These are phyloP conservation scores for Mactromeris polynyma DNA, from an alignment of 2,888 invertebrate species.

Conservation along the genomic window DNA sequence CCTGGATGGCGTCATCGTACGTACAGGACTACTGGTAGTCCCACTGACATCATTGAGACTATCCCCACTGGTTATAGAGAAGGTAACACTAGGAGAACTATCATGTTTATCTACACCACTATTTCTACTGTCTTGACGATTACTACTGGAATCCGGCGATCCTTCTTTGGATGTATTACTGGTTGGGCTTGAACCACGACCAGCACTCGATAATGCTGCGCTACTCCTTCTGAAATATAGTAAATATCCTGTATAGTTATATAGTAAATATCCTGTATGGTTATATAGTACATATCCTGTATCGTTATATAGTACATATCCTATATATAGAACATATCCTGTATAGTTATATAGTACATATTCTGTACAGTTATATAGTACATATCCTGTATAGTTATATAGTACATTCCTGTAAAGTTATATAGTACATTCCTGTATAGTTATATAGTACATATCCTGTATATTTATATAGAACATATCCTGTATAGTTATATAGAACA, in stretches of 20 bases:
- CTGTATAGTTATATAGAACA: no score
- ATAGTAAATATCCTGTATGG: no score
- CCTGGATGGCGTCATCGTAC: slow-evolving; percentile 27
- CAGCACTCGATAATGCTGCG: slow-evolving; percentile 16
- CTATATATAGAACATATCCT: no score
- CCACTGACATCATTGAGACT: slow-evolving; percentile 39
- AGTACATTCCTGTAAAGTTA: no score
- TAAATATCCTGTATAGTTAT: not conserved
- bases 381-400: no score
- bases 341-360: no score
- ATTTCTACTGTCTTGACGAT: slow-evolving; percentile 27
- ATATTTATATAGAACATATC: no score
- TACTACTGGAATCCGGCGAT: slow-evolving; percentile 23
- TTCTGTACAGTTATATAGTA: no score
- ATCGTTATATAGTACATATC: no score
- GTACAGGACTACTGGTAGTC: slow-evolving; percentile 20
- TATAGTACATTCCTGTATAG: no score
- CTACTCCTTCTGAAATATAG: slow-evolving; percentile 53
- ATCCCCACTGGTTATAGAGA: slow-evolving; percentile 23
- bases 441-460: no score
- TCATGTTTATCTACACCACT: slow-evolving; percentile 38
- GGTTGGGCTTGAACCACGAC: not conserved
- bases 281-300: no score
- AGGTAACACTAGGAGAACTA: slow-evolving; percentile 47
- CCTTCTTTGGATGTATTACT: slow-evolving; percentile 34